Base-by-base conservation (phyloP, 2,113 vertebrate genomes). In the Leucosticte australis region DNA sequence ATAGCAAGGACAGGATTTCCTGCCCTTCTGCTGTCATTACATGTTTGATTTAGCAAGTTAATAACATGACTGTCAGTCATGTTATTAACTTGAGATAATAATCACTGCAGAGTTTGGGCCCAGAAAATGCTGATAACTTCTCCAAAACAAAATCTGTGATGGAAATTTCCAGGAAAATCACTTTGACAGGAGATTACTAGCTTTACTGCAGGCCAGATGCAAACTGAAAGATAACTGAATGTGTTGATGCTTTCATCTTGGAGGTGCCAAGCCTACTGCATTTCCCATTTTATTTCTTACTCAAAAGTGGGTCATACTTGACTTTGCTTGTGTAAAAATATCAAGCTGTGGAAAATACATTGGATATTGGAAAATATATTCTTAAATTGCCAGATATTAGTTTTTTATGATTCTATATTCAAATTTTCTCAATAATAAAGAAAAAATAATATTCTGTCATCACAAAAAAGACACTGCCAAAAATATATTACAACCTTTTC, bases 81-180 rank as follows among this genome's bases (percentile, higher is more conserved):
- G 39, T 31, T 89, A 41, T 86, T 96, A 71, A 28, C 57, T 69
- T 69, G 75, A 93, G 82, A 76, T 83, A 92, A 77, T 77, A 31
- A 92, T 88, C 80, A 77, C 24, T 59, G 46, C 28, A 67, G 33
- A 73, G 8, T 86, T 50, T 75, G 42, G 69, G 24, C 42, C 39
- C 55, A 87, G 86, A 90, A 93, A 92, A 77, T 39, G 35, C 46
- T 78, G 46, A 7, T 86, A 74, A 60, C 35, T 70, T 39, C 56
- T 67, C 60, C 47, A 70, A 77, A 87, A 50, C 42, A 27, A 81
- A 73, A 90, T 50, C 59, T 74, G 39, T 80, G 44, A 74, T 83
- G 67, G 39, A 93, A 80, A 90, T 88, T 93, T 95, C 83, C 68
- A 90, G 18, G 46, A 53, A 90, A 95, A 81, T 74, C 24, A 70